phyloP scores from a whole-genome alignment of 2,888 invertebrate species.

The Nomada hirtipes region DNA sequence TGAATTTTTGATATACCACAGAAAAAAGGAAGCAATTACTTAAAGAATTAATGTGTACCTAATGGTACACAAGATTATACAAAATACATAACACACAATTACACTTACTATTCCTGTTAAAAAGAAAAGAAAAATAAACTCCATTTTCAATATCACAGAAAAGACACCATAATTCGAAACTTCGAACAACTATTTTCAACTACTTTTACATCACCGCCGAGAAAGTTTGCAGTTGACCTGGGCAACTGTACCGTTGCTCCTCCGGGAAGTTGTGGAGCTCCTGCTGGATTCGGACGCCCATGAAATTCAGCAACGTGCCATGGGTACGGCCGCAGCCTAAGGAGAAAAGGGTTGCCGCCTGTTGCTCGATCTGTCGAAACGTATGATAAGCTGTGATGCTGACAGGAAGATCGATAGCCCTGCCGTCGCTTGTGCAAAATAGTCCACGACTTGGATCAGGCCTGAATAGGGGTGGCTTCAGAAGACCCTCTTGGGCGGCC shows the following conservation, averaged over 20 bases:
- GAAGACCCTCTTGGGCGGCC: conserved; percentile 89
- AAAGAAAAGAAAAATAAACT: no score
- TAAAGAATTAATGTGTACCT: no score
- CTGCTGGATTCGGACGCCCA: conserved; percentile 88
- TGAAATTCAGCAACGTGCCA: conserved; percentile 88
- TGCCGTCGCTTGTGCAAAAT: conserved; percentile 90
- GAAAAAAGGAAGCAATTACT: no score
- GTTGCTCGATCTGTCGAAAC: conserved; percentile 89
- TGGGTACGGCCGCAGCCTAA: conserved; percentile 88
- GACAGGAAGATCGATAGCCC: conserved; percentile 88
- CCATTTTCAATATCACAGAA: no score
- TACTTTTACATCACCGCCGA: conserved; percentile 61
- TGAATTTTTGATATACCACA: no score
- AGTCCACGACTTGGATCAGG: conserved; percentile 86
- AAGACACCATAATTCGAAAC: neutral
- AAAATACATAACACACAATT: no score
- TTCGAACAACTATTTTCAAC: neutral
- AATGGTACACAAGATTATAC: no score
- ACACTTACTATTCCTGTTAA: no score
- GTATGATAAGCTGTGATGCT: conserved; percentile 88
- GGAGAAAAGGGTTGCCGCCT: conserved; percentile 87
- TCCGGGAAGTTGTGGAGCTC: conserved; percentile 89
- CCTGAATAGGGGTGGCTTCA: conserved; percentile 86
- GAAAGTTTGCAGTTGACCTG: conserved; percentile 59
- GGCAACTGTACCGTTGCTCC: conserved; percentile 85